phyloP scores from a whole-genome alignment of 2,113 vertebrate species.

The Sterrhoptilus dennistouni region DNA sequence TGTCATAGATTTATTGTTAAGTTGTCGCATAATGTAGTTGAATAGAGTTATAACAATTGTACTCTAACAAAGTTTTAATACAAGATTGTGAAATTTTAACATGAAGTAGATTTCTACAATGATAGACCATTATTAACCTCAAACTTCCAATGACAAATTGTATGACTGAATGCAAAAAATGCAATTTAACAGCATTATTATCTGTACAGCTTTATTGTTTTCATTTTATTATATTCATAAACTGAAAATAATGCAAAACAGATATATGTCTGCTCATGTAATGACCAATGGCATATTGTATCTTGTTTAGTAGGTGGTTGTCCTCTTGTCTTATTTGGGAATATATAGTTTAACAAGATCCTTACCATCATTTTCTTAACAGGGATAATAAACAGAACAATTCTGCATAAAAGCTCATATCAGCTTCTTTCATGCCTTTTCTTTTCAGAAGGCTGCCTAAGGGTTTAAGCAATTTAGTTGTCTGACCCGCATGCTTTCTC shows the following conservation, averaged over 20 bases:
- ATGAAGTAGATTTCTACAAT: conserved; percentile 48
- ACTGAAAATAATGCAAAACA: conserved; percentile 60
- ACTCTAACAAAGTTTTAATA: conserved; percentile 73
- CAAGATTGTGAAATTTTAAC: conserved; percentile 53
- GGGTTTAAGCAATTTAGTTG: conserved; percentile 85
- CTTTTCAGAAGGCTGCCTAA: conserved; percentile 82
- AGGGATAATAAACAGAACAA: conserved; percentile 82
- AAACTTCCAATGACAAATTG: conserved; percentile 60
- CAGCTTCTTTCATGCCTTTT: conserved; percentile 80
- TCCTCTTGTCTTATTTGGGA: conserved; percentile 67
- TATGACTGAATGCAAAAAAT: conserved; percentile 32
- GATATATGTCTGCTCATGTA: conserved; percentile 36
- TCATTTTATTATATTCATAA: conserved; percentile 64
- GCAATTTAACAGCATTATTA: conserved; percentile 32
- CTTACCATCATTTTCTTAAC: conserved; percentile 80
- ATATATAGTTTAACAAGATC: conserved; percentile 73
- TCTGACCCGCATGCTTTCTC: conserved; percentile 80
- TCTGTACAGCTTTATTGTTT: conserved; percentile 50
- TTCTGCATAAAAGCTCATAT: conserved; percentile 82
- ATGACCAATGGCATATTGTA: conserved; percentile 67
- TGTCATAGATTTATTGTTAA: conserved; percentile 71
- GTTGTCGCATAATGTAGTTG: conserved; percentile 28
- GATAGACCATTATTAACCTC: conserved; percentile 52
- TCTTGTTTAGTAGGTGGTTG: conserved; percentile 60
- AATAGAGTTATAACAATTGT: conserved; percentile 60